phyloP scores from a whole-genome alignment of 2,888 invertebrate species.

The Tribolium freemani region DNA sequence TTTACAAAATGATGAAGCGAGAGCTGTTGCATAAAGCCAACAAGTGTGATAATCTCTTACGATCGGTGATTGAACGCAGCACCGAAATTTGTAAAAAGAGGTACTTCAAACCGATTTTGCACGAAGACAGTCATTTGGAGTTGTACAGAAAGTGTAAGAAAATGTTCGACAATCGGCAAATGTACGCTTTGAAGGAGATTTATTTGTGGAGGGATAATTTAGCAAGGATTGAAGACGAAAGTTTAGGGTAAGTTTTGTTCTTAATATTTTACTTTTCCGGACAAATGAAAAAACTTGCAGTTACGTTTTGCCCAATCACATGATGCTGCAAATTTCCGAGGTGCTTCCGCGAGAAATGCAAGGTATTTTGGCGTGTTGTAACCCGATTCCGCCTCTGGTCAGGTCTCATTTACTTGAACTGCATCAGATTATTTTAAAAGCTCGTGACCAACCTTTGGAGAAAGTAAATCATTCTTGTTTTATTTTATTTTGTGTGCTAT shows the following conservation, averaged over 20 bases:
- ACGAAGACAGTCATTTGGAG: constrained; percentile 80
- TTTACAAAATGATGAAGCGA: constrained; percentile 85
- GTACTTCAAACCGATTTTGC: constrained; percentile 83
- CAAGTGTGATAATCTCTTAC: constrained; percentile 73
- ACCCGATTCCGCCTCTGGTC: constrained; percentile 87
- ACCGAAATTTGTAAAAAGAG: constrained; percentile 82
- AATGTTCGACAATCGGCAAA: constrained; percentile 86
- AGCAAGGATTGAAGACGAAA: constrained; percentile 92
- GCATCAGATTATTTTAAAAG: constrained; percentile 79
- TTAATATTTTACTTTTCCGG: not conserved
- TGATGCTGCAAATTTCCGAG: constrained; percentile 92
- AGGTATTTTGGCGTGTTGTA: constrained; percentile 93
- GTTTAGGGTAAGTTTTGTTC: constrained; percentile 74
- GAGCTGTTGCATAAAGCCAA: constrained; percentile 80
- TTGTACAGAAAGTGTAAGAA: constrained; percentile 84
- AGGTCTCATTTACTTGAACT: constrained; percentile 71
- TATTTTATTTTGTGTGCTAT: not conserved
- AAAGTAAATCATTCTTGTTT: constrained; percentile 65
- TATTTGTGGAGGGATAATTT: constrained; percentile 90
- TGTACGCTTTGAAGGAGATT: constrained; percentile 84
- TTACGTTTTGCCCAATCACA: constrained; percentile 96
- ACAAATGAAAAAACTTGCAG: constrained; percentile 65
- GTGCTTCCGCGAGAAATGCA: constrained; percentile 91
- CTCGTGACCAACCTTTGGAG: constrained; percentile 78
- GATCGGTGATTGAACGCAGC: constrained; percentile 81